Evolutionary conservation across 2,113 vertebrate species (phyloP).

Genomic region (Cheilinus undulatus): DNA sequence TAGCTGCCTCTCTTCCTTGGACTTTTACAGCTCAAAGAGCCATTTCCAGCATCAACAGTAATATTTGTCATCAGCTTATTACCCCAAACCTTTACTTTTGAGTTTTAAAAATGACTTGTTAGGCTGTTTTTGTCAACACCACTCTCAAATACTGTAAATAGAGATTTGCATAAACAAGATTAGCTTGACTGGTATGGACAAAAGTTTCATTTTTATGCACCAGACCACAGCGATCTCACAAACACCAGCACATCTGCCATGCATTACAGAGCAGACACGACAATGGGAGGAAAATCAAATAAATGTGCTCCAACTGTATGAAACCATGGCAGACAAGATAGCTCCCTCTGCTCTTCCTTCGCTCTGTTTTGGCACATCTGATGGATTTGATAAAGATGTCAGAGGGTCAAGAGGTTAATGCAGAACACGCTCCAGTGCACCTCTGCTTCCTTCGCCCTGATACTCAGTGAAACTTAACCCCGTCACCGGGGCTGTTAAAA

Average conservation of each 20-base stretch:
- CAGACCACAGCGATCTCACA: conserved; percentile 51
- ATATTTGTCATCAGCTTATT: neutral
- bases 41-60: neutral
- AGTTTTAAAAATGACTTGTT: neutral
- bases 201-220: conserved; percentile 28
- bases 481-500: conserved; percentile 45
- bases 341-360: conserved; percentile 36
- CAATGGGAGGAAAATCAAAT: conserved; percentile 68
- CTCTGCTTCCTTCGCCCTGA: conserved; percentile 9
- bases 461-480: conserved; percentile 40
- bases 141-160: conserved; percentile 14
- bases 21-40: too few species aligned
- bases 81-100: neutral
- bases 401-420: conserved; percentile 68
- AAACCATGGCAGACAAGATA: conserved; percentile 56
- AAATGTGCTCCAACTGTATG: conserved; percentile 65
- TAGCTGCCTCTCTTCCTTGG: too few species aligned
- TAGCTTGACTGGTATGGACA: conserved; percentile 14
- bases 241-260: conserved; percentile 72
- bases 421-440: conserved; percentile 49
- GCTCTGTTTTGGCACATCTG: conserved; percentile 42
- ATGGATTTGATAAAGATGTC: conserved; percentile 61
- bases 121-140: neutral
- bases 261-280: conserved; percentile 72
- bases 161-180: conserved; percentile 37